Percentiles rank a stretch among this genome's conserved stretches.
Evolutionary conservation across 2,888 invertebrate species (phyloP).

Genomic region (Pilophorus perplexus): DNA sequence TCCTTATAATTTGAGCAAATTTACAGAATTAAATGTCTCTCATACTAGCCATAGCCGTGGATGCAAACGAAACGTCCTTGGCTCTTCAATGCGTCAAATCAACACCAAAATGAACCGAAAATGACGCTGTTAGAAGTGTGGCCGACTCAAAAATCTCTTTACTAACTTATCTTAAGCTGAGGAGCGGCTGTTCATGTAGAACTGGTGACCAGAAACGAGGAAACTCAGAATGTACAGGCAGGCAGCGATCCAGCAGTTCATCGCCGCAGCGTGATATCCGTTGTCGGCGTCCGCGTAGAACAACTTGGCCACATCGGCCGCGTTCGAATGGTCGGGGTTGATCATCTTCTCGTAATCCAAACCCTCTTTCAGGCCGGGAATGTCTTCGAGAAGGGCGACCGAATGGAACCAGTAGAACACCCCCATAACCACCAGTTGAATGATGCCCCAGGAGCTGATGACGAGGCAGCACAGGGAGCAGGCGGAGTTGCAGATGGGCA

Average conservation of each 20-base stretch:
- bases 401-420: slow-evolving; percentile 82
- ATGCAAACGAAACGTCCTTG: no score
- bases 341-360: no score
- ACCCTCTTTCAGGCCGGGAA: slow-evolving; percentile 60
- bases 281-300: slow-evolving; percentile 69
- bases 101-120: no score
- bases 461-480: slow-evolving; percentile 86
- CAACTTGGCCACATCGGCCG: no score
- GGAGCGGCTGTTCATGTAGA: slow-evolving; percentile 56
- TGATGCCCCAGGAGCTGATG: slow-evolving; percentile 88
- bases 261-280: slow-evolving; percentile 77
- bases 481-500: slow-evolving; percentile 87
- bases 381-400: slow-evolving; percentile 84
- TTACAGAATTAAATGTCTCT: no score
- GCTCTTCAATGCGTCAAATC: no score
- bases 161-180: no score
- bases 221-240: slow-evolving; percentile 83
- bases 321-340: slow-evolving; percentile 52
- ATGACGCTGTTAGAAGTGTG: no score
- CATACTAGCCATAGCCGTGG: no score
- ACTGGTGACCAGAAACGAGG: slow-evolving; percentile 82
- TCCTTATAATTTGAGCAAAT: no score
- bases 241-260: slow-evolving; percentile 94
- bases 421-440: slow-evolving; percentile 93
- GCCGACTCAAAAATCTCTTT: no score